Evolutionary conservation across 64 coral and sea anemone species (phyloP).

Genomic region (Exaiptasia diaphana): DNA sequence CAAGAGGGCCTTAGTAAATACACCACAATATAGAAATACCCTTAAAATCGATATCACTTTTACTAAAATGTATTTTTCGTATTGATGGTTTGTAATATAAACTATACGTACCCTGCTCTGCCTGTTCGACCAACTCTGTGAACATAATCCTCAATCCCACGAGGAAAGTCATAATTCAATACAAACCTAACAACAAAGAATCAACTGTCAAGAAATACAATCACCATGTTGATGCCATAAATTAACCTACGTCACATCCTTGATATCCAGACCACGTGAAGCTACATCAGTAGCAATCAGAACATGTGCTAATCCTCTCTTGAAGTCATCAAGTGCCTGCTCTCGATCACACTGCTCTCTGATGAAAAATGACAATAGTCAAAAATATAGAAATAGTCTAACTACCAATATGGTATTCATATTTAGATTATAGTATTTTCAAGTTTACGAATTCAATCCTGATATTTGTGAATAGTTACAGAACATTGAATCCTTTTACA

Average conservation of each 20-base stretch:
- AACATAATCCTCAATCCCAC: conserved; percentile 94
- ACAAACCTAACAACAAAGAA: conserved; percentile 62
- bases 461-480: neutral
- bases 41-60: too few species aligned
- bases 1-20: too few species aligned
- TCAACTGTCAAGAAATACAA: neutral
- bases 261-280: conserved; percentile 93
- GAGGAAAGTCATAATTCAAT: conserved; percentile 90
- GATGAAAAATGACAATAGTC: neutral
- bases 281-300: conserved; percentile 98
- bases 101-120: conserved; percentile 78
- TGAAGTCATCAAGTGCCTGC: conserved; percentile 94
- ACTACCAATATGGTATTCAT: too few species aligned
- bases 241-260: conserved; percentile 83
- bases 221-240: neutral
- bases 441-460: too few species aligned
- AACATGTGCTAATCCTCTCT: conserved; percentile 69
- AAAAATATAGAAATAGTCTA: too few species aligned
- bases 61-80: too few species aligned
- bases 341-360: conserved; percentile 93
- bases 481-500: too few species aligned
- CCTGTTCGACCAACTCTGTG: conserved; percentile 92
- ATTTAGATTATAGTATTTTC: too few species aligned
- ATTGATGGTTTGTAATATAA: too few species aligned
- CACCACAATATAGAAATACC: too few species aligned